phyloP scores from a whole-genome alignment of 1,140 invertebrate genomes.

The Caenorhabditis inopinata region DNA sequence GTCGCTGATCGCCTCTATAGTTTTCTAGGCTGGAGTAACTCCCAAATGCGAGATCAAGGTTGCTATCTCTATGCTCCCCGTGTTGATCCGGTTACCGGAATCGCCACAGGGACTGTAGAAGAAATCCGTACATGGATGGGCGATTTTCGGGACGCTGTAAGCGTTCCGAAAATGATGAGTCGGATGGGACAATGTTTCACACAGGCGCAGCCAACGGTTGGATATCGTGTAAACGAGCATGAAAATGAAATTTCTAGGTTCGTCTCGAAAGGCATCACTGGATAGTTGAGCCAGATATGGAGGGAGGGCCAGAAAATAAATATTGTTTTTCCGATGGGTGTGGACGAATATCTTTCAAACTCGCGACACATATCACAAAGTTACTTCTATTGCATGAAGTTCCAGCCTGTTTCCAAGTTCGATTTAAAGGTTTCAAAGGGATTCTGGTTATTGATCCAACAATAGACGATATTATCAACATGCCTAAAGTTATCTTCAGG shows the following conservation, averaged over 20 bases:
- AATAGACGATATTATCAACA: conserved; percentile 41
- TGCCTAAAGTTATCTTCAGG: conserved; percentile 32
- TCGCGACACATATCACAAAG: conserved; percentile 34
- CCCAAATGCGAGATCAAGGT: conserved; percentile 64
- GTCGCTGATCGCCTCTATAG: conserved; percentile 56
- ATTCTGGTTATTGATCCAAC: conserved; percentile 57
- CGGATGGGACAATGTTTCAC: conserved; percentile 65
- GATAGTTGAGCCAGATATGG: conserved; percentile 37
- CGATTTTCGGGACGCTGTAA: conserved; percentile 54
- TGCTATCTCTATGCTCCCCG: conserved; percentile 61
- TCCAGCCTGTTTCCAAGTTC: conserved; percentile 50
- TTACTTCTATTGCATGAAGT: conserved; percentile 25
- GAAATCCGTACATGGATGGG: conserved; percentile 61
- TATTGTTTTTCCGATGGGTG: conserved; percentile 52
- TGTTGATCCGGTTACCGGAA: conserved; percentile 7
- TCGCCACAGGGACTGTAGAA: conserved; percentile 36
- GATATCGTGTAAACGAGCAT: neutral
- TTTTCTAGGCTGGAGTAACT: conserved; percentile 63
- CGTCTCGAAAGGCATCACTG: neutral
- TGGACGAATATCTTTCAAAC: conserved; percentile 42
- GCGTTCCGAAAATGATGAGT: conserved; percentile 64
- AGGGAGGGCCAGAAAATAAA: conserved; percentile 26
- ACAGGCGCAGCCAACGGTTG: conserved; percentile 47
- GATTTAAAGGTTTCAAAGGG: conserved; percentile 64
- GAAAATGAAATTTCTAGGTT: conserved; percentile 39